Conservation (phyloP, 2,113 vertebrate genomes). For the Seriola rivoliana region DNA sequence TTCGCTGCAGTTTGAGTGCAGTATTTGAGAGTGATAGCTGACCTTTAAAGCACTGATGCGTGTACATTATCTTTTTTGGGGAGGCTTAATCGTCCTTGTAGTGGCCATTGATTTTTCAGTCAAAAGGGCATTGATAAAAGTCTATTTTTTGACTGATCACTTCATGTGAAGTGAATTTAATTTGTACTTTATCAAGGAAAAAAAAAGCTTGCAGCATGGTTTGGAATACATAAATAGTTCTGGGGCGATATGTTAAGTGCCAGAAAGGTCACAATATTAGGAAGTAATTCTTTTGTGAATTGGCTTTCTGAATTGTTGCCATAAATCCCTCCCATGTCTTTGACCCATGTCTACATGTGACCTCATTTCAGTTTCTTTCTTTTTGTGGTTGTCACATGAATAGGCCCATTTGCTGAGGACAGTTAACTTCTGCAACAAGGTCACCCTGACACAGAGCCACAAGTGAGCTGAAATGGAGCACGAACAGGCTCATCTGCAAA, state of each 20-base stretch:
- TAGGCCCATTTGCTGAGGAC: constrained; percentile 4
- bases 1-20: not conserved
- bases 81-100: not conserved
- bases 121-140: constrained; percentile 4
- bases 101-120: constrained; percentile 25
- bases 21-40: constrained; percentile 24
- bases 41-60: constrained; percentile 41
- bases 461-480: constrained; percentile 13
- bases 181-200: constrained; percentile 6
- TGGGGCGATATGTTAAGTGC: not conserved
- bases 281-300: not conserved
- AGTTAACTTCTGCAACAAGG: constrained; percentile 32
- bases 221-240: not conserved
- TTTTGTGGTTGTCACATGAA: not conserved
- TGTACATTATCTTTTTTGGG: not conserved
- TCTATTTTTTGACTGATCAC: constrained; percentile 16
- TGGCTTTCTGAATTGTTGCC: not conserved
- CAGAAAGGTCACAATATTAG: constrained; percentile 1
- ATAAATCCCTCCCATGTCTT: not conserved
- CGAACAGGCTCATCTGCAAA: constrained; percentile 23
- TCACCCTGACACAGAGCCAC: constrained; percentile 27
- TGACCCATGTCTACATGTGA: not conserved
- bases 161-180: not conserved
- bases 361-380: not conserved
- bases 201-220: not conserved